phyloP scores from a whole-genome alignment of 2,797 vertebrate genomes.

The Sebastes iracundus region DNA sequence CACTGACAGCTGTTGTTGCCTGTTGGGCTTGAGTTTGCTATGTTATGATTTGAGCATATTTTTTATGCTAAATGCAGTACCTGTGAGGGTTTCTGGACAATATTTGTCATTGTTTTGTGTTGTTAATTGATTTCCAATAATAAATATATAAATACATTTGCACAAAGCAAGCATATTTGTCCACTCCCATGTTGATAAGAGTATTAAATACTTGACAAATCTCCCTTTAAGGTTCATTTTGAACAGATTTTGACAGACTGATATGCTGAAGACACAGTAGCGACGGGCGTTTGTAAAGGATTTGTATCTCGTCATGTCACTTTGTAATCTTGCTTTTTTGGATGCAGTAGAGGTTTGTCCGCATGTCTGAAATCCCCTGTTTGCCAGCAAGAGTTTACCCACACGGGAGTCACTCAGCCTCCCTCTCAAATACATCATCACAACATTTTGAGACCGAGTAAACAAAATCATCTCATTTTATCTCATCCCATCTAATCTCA shows the following conservation, averaged over 20 bases:
- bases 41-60: too few relatives aligned
- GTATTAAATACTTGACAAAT: too few relatives aligned
- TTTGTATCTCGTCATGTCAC: not conserved
- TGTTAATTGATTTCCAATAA: too few relatives aligned
- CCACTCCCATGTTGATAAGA: too few relatives aligned
- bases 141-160: too few relatives aligned
- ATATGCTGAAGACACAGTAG: not conserved
- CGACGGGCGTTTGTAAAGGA: not conserved
- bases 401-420: conserved; percentile 24
- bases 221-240: too few relatives aligned
- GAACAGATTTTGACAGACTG: not conserved
- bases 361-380: conserved; percentile 28
- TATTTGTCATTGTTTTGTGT: too few relatives aligned
- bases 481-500: conserved; percentile 26
- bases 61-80: too few relatives aligned
- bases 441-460: conserved; percentile 21
- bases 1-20: too few relatives aligned
- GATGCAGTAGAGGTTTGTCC: conserved; percentile 5
- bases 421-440: conserved; percentile 17
- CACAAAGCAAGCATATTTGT: too few relatives aligned
- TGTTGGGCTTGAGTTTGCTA: fast-evolving
- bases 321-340: conserved; percentile 25
- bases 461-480: conserved; percentile 44
- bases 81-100: too few relatives aligned
- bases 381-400: conserved; percentile 24